phyloP scores from a whole-genome alignment of 2,113 vertebrate species.

The Hypanus sabinus region DNA sequence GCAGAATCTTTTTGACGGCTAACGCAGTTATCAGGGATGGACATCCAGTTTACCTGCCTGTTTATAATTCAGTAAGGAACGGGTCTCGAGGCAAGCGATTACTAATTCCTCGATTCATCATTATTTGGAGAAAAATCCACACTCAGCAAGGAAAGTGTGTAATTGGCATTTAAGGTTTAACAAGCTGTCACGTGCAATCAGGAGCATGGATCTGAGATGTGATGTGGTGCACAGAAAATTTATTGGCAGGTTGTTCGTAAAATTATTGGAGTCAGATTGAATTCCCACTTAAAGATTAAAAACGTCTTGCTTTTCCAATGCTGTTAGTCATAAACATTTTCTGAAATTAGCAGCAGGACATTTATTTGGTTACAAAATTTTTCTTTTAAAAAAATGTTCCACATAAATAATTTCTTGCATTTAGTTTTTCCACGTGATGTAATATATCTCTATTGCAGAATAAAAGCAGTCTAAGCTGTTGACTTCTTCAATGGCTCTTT shows the following conservation, averaged over 20 bases:
- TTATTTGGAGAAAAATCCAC: constrained; percentile 49
- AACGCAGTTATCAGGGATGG: constrained; percentile 35
- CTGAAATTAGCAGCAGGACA: neutral
- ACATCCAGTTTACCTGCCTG: constrained; percentile 41
- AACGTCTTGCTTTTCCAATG: neutral
- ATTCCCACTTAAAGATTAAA: constrained; percentile 21
- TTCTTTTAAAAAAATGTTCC: constrained; percentile 1
- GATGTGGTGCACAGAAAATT: constrained; percentile 22
- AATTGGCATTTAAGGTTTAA: constrained; percentile 49
- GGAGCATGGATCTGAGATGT: constrained; percentile 36
- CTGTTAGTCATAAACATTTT: neutral
- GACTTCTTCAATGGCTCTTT: neutral
- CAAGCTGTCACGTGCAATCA: constrained; percentile 50
- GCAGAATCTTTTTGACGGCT: constrained; percentile 38
- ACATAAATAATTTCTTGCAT: neutral
- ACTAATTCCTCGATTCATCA: constrained; percentile 41
- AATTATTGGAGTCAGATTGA: constrained; percentile 36
- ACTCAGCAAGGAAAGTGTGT: constrained; percentile 45
- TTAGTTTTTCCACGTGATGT: neutral
- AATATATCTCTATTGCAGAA: neutral
- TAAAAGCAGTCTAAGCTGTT: neutral
- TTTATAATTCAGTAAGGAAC: constrained; percentile 38
- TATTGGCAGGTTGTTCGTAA: constrained; percentile 30
- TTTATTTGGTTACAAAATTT: constrained; percentile 3
- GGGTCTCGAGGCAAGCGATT: constrained; percentile 21